These are phyloP conservation scores for Drosophila birchii DNA, from an alignment of 2,888 invertebrate genomes.

Conservation along the genomic window DNA sequence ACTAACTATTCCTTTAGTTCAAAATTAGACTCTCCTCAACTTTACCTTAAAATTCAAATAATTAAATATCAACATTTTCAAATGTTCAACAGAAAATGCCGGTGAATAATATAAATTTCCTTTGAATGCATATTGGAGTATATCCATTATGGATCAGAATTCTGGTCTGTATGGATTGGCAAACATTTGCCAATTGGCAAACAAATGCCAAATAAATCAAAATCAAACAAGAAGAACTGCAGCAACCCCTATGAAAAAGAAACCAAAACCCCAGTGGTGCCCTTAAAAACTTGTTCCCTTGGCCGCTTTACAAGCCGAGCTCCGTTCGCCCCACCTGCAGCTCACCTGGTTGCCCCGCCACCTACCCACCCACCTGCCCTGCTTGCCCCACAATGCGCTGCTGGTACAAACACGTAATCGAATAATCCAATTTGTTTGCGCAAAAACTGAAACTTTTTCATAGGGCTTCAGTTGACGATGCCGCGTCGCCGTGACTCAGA, in stretches of 20 bases:
- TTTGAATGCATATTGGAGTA: background rate
- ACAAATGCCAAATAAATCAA: slow-evolving; percentile 59
- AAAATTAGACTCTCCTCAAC: background rate
- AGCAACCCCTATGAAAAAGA: slow-evolving; percentile 32
- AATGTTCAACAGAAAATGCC: background rate
- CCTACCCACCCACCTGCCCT: background rate
- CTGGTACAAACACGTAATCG: slow-evolving; percentile 74
- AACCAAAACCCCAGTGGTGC: slow-evolving; percentile 45
- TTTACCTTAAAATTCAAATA: background rate
- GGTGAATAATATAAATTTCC: background rate
- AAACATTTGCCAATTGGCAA: slow-evolving; percentile 60
- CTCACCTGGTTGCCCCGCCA: slow-evolving; percentile 33
- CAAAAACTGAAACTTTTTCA: slow-evolving; percentile 76
- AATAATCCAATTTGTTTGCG: slow-evolving; percentile 80
- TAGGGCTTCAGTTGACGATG: slow-evolving; percentile 68
- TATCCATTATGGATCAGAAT: slow-evolving; percentile 36
- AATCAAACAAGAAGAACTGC: slow-evolving; percentile 38
- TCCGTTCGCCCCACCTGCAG: slow-evolving; percentile 18
- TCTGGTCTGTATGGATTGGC: slow-evolving; percentile 33
- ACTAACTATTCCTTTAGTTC: background rate
- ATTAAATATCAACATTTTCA: background rate
- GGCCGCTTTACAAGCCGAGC: slow-evolving; percentile 59
- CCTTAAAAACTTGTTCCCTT: slow-evolving; percentile 67
- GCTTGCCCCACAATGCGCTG: slow-evolving; percentile 33
- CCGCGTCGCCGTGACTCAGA: slow-evolving; percentile 28